Evolutionary conservation across 92 coral and sea anemone species (phyloP).

Genomic region (Phenganax marumi): DNA sequence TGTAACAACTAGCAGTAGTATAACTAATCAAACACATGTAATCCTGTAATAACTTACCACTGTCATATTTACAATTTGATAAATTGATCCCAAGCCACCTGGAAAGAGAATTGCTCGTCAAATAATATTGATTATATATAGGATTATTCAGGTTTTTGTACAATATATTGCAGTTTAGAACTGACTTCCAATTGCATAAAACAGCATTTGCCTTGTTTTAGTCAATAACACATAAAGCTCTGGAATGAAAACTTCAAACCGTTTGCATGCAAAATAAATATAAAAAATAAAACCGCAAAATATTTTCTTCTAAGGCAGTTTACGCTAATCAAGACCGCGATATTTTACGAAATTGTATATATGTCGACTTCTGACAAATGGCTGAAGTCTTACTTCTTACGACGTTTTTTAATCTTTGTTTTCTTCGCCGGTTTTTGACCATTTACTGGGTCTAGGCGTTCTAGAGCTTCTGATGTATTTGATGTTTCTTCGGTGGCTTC

Average conservation of each 20-base stretch:
- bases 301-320: neutral
- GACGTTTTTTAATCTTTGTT: slow-evolving; percentile 77
- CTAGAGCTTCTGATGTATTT: neutral
- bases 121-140: no score
- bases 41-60: slow-evolving; percentile 67
- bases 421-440: slow-evolving; percentile 68
- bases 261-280: neutral
- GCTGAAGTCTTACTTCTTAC: slow-evolving; percentile 64
- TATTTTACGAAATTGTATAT: neutral
- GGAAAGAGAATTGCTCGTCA: neutral
- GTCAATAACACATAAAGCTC: neutral
- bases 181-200: neutral
- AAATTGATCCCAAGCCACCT: slow-evolving; percentile 91
- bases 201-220: neutral
- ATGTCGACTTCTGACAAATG: neutral
- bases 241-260: neutral
- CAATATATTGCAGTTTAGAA: no score
- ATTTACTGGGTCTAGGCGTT: slow-evolving; percentile 39
- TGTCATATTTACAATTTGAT: slow-evolving; percentile 90
- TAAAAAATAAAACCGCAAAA: neutral
- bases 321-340: neutral
- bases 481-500: slow-evolving; percentile 70
- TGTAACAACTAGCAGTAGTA: no score
- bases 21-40: neutral
- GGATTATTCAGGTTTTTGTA: no score